phyloP scores from a whole-genome alignment of 2,797 vertebrate genomes.

The Mormyrops attenuatus region DNA sequence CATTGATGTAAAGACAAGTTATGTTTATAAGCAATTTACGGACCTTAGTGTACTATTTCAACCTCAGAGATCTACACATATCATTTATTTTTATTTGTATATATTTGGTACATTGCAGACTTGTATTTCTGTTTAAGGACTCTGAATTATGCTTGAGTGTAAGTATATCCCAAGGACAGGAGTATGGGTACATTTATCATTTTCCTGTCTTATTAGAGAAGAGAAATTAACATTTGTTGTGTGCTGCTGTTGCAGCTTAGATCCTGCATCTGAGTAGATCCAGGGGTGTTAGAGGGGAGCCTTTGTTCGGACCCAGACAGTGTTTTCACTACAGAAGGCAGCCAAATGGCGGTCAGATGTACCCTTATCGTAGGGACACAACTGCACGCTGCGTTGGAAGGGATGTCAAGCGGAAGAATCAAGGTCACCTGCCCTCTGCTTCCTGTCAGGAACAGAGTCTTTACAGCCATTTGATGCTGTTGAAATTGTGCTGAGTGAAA shows the following conservation, averaged over 20 bases:
- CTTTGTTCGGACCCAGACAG: neutral
- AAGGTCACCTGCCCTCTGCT: neutral
- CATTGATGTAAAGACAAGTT: conserved; percentile 35
- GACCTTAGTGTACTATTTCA: conserved; percentile 50
- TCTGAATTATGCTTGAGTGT: neutral
- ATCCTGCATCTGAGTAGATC: neutral
- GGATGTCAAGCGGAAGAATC: neutral
- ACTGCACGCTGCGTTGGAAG: neutral
- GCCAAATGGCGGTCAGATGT: neutral
- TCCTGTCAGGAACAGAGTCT: neutral
- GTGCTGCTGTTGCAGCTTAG: neutral
- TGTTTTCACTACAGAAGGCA: neutral
- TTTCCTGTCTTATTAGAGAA: neutral
- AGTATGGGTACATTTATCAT: neutral
- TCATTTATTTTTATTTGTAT: neutral
- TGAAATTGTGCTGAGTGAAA: neutral
- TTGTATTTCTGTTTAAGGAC: neutral
- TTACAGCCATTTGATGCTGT: neutral
- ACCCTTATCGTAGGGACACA: neutral
- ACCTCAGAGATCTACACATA: conserved; percentile 22
- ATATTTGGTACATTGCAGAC: neutral
- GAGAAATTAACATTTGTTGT: neutral
- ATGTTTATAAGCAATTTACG: conserved; percentile 36
- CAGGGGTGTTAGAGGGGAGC: neutral
- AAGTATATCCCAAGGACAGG: neutral